Evolutionary conservation across 2,797 vertebrate genomes (phyloP).

Genomic region (Chiloscyllium punctatum): DNA sequence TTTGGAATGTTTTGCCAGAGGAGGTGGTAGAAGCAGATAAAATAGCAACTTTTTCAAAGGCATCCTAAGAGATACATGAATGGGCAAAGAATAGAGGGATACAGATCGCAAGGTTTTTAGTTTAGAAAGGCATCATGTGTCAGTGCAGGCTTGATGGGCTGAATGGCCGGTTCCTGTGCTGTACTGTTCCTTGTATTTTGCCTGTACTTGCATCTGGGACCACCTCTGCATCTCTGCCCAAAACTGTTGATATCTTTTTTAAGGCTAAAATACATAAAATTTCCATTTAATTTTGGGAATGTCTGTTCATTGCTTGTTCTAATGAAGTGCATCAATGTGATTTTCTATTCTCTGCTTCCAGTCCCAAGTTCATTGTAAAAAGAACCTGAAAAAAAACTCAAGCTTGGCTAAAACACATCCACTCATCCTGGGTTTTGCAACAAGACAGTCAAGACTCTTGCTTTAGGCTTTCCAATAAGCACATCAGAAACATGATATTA

Average conservation of each 20-base stretch:
- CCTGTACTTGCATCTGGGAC: constrained; percentile 4
- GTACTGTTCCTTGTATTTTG: background rate
- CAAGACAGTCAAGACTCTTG: background rate
- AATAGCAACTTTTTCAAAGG: too few species aligned
- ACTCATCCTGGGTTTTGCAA: background rate
- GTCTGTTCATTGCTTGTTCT: background rate
- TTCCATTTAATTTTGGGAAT: background rate
- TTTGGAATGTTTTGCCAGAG: too few species aligned
- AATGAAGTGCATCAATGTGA: background rate
- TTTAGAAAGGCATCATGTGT: too few species aligned
- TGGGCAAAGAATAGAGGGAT: too few species aligned
- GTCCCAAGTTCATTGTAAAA: background rate
- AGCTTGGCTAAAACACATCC: background rate
- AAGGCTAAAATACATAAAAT: background rate
- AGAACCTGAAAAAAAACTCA: background rate
- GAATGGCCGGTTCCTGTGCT: too few species aligned
- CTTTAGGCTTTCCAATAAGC: background rate
- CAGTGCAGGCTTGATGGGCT: too few species aligned
- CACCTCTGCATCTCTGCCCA: background rate
- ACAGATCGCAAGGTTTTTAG: too few species aligned
- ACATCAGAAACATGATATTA: background rate
- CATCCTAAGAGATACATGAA: too few species aligned
- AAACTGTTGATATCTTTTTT: background rate
- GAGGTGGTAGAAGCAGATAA: too few species aligned
- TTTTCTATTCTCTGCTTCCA: background rate